Conservation (phyloP, 1,140 invertebrate genomes). For the Berghia stephanieae region DNA sequence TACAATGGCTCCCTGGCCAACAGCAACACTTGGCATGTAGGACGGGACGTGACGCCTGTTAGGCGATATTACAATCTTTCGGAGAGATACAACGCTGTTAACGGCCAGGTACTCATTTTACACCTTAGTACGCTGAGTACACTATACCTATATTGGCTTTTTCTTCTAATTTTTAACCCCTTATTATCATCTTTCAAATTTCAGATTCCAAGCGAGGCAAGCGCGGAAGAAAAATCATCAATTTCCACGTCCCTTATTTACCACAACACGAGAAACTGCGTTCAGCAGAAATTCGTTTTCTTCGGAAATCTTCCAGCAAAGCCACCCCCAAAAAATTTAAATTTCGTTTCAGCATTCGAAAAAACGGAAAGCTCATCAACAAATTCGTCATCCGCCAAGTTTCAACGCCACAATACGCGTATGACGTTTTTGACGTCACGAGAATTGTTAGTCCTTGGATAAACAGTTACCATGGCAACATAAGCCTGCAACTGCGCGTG, state of each 20-base stretch:
- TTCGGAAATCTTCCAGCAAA: constrained; percentile 11
- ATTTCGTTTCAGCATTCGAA: constrained; percentile 34
- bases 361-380: constrained; percentile 15
- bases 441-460: constrained; percentile 34
- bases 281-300: constrained; percentile 45
- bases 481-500: constrained; percentile 38
- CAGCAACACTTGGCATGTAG: too few relatives aligned
- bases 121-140: too few relatives aligned
- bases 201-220: constrained; percentile 24
- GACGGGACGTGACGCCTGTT: too few relatives aligned
- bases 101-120: too few relatives aligned
- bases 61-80: too few relatives aligned
- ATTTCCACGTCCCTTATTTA: constrained; percentile 38
- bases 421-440: constrained; percentile 43
- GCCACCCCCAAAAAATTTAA: constrained; percentile 22
- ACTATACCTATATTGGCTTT: too few relatives aligned
- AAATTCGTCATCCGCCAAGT: constrained; percentile 32
- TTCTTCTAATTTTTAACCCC: too few relatives aligned
- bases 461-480: constrained; percentile 42
- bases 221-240: constrained; percentile 22
- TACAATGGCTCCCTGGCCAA: too few relatives aligned
- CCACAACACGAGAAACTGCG: constrained; percentile 42
- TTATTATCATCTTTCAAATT: too few relatives aligned
- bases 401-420: constrained; percentile 26
- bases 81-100: too few relatives aligned